Evolutionary conservation across 2,888 invertebrate genomes (phyloP).

Genomic region (Heliconius cydno): DNA sequence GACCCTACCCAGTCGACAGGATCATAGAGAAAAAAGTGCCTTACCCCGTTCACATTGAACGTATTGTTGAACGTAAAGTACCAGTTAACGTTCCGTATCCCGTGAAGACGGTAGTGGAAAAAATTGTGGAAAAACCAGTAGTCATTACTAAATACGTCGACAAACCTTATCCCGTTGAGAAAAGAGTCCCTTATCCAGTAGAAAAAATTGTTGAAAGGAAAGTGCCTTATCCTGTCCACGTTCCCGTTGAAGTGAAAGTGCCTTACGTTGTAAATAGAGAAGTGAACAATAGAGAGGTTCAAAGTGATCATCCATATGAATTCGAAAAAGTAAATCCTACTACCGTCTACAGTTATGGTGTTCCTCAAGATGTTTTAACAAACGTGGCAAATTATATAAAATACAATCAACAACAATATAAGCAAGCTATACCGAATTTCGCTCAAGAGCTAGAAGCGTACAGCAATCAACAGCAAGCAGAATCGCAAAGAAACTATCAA

Average conservation of each 20-base stretch:
- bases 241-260: slow-evolving; percentile 79
- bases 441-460: slow-evolving; percentile 46
- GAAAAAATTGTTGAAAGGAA: slow-evolving; percentile 81
- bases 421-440: slow-evolving; percentile 43
- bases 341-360: slow-evolving; percentile 50
- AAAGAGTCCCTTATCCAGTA: slow-evolving; percentile 72
- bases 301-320: slow-evolving; percentile 65
- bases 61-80: slow-evolving; percentile 77
- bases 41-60: slow-evolving; percentile 73
- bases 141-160: slow-evolving; percentile 74
- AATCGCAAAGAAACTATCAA: slow-evolving; percentile 51
- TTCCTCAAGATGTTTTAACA: slow-evolving; percentile 45
- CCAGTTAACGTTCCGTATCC: slow-evolving; percentile 74
- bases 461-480: slow-evolving; percentile 48
- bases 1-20: slow-evolving; percentile 80
- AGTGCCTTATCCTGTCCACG: slow-evolving; percentile 82
- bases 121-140: slow-evolving; percentile 84
- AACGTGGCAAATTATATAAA: slow-evolving; percentile 53
- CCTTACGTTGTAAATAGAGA: slow-evolving; percentile 73
- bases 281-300: slow-evolving; percentile 70
- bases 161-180: slow-evolving; percentile 78
- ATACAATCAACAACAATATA: slow-evolving; percentile 51
- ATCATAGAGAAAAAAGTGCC: slow-evolving; percentile 78
- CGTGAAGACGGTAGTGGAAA: slow-evolving; percentile 77
- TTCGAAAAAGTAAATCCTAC: slow-evolving; percentile 51